Conservation (phyloP, 2,113 vertebrate genomes). For the Crotalus tigris region DNA sequence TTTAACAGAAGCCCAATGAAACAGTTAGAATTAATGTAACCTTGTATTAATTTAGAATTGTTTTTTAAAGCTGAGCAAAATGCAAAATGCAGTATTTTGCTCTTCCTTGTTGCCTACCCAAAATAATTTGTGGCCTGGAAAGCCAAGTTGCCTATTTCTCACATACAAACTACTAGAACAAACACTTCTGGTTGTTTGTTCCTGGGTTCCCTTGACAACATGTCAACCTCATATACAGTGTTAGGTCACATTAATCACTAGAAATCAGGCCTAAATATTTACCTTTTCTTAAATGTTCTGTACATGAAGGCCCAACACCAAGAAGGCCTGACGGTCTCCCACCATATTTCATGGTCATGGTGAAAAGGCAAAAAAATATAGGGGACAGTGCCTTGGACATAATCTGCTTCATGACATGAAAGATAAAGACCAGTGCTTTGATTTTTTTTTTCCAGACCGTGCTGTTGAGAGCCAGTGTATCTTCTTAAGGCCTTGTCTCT, state of each 20-base stretch:
- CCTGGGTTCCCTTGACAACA: not conserved
- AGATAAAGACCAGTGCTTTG: not conserved
- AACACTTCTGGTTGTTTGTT: not conserved
- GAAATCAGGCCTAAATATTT: not conserved
- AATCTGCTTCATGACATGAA: not conserved
- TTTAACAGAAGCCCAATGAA: not conserved
- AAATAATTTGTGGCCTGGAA: not conserved
- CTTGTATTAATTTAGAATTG: not conserved
- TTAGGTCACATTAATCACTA: not conserved
- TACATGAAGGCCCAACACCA: not conserved
- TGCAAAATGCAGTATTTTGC: not conserved
- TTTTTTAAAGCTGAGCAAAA: not conserved
- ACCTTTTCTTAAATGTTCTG: not conserved
- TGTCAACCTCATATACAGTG: not conserved
- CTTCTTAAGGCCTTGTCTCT: not conserved
- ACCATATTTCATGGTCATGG: not conserved
- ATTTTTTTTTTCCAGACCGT: not conserved
- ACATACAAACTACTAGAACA: not conserved
- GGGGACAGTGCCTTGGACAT: not conserved
- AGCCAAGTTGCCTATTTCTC: not conserved
- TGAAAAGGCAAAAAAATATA: not conserved
- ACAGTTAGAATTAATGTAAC: not conserved
- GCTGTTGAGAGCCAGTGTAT: not conserved
- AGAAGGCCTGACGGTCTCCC: not conserved
- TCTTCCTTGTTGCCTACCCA: not conserved